Evolutionary conservation across 2,888 invertebrate genomes (phyloP), one percentile per base, ranked within the genome.

Genomic region (Cryptus armator): DNA sequence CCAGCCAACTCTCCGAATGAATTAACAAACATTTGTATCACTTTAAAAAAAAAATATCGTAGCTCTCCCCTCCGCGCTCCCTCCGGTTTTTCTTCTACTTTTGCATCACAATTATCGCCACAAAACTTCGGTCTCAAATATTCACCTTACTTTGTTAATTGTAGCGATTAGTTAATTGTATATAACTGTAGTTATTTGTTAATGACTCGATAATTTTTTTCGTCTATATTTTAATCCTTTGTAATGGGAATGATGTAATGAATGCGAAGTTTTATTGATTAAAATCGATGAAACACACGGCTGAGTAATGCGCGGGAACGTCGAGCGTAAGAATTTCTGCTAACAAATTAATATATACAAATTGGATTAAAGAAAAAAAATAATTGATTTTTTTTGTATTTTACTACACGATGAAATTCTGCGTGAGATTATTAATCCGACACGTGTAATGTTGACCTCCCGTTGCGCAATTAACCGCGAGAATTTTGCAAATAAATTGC

Each of bases 71-170:
- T 5, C 9, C 37, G 37, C 19, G n/a, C 7, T 16, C 19, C 53
- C 53, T 9, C 10, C 7, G 16, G 19, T 6, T 12, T 19, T 56
- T 24, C 37, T 12, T 19, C 19, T 56, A 56, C 19, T 56, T 56
- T 56, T 24, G 12, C 24, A 48, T 48, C 46, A 48, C 46, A 14
- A 48, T 56, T 56, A 64, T 14, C 32, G 43, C 44, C 44, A 16
- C 66, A 44, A 67, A 14, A 43, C 29, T 71, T 51, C 62, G 12
- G 48, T 43, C 14, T 77, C 64, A 87, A 48, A 83, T 75, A 46
- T 82, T 75, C 24, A 78, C 84, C 53, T 78, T 70, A 68, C 79
- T 86, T 87, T 83, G 74, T 83, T 84, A 71, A 66, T 84, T 71
- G 59, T 59, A 72, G 72, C 16, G 51, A 51, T 74, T 62, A 67